phyloP scores from a whole-genome alignment of 2,888 invertebrate species.

The Philhelius pedissequus region DNA sequence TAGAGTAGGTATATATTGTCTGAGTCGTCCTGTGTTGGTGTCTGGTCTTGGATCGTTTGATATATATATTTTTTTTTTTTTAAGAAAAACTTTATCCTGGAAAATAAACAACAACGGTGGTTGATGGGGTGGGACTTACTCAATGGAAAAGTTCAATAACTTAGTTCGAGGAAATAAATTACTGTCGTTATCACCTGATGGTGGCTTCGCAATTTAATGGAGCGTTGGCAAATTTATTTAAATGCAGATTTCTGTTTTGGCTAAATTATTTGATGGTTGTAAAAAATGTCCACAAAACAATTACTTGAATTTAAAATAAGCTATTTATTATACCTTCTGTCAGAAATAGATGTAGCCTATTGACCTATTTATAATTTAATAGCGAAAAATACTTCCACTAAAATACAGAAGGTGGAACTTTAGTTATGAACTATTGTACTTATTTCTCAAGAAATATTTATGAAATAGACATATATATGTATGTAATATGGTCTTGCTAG shows the following conservation, averaged over 20 bases:
- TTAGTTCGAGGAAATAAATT: conserved; percentile 31
- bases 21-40: neutral
- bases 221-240: neutral
- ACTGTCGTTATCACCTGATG: conserved; percentile 36
- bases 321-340: neutral
- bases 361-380: neutral
- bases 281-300: conserved; percentile 1
- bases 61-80: neutral
- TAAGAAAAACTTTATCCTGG: neutral
- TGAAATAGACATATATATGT: too few species aligned
- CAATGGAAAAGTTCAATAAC: conserved; percentile 35
- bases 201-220: neutral
- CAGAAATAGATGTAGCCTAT: neutral
- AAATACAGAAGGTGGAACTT: too few species aligned
- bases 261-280: neutral
- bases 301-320: neutral
- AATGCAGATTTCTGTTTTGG: neutral
- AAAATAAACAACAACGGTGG: neutral
- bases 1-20: neutral
- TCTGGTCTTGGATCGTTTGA: neutral
- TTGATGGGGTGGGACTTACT: neutral
- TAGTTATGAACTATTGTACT: too few species aligned
- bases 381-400: too few species aligned
- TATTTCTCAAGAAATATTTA: too few species aligned
- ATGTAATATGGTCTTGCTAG: too few species aligned